Evolutionary conservation across 1,140 invertebrate genomes (phyloP).

Genomic region (Drosophila gunungcola): DNA sequence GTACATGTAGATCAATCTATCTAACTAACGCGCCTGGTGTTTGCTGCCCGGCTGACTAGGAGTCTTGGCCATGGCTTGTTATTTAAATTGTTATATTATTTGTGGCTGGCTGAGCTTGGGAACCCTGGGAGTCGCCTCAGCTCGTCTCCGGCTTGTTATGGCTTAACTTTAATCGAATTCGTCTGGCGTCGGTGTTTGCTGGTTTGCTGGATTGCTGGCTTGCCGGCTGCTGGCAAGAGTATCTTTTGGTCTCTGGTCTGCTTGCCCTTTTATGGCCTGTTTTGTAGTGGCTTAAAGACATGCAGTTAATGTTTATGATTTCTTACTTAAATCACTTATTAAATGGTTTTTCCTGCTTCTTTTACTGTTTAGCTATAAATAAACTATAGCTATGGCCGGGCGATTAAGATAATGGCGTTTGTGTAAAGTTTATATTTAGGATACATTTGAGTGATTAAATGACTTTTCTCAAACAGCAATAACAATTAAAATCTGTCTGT

Average conservation of each 20-base stretch:
- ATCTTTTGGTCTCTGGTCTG: conserved; percentile 10
- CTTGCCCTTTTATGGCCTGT: conserved; percentile 57
- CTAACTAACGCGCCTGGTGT: conserved; percentile 83
- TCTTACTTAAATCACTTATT: conserved; percentile 71
- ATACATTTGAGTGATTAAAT: conserved; percentile 10
- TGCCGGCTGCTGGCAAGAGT: conserved; percentile 14
- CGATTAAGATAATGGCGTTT: conserved; percentile 19
- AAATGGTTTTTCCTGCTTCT: conserved; percentile 44
- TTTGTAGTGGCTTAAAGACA: conserved; percentile 62
- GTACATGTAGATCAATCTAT: conserved; percentile 83
- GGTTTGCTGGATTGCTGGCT: conserved; percentile 15
- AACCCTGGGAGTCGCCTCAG: conserved; percentile 52
- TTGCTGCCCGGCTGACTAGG: conserved; percentile 40
- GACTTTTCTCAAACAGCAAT: background rate
- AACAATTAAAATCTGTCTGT: conserved; percentile 12
- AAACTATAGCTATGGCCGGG: conserved; percentile 8
- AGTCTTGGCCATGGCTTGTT: conserved; percentile 71
- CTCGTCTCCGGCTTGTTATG: conserved; percentile 55
- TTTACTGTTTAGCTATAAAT: conserved; percentile 51
- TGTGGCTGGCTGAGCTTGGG: conserved; percentile 73
- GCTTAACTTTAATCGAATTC: conserved; percentile 80
- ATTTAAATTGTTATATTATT: conserved; percentile 84
- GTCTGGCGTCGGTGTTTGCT: conserved; percentile 52
- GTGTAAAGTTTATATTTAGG: background rate
- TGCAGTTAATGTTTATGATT: conserved; percentile 68